phyloP scores from a whole-genome alignment of 2,888 invertebrate species.

The Cryptus armator region DNA sequence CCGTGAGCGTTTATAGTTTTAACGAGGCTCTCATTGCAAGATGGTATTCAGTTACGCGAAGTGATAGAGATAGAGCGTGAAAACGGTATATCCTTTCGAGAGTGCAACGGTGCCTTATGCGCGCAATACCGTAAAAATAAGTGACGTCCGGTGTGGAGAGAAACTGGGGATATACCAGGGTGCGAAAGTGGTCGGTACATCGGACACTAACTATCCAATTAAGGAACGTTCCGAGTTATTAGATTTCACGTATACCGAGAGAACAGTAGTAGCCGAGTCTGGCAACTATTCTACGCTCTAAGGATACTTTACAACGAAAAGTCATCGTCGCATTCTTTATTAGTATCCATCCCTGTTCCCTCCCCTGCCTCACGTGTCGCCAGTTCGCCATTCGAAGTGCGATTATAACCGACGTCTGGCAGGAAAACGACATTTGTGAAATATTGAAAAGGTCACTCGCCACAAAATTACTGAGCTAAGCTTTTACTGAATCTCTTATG shows the following conservation, averaged over 20 bases:
- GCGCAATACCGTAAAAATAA: slow-evolving; percentile 76
- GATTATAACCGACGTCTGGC: not conserved
- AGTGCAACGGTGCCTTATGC: slow-evolving; percentile 31
- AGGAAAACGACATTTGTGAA: slow-evolving; percentile 1
- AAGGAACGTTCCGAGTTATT: slow-evolving; percentile 77
- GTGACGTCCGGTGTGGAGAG: slow-evolving; percentile 50
- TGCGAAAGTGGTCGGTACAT: slow-evolving; percentile 57
- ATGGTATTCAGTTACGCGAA: slow-evolving; percentile 68
- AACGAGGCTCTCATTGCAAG: slow-evolving; percentile 67
- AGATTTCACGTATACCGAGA: slow-evolving; percentile 66
- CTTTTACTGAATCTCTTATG: not conserved
- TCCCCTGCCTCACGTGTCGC: not conserved
- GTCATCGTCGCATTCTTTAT: slow-evolving; percentile 62
- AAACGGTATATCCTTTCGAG: slow-evolving; percentile 9
- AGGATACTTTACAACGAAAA: slow-evolving; percentile 15
- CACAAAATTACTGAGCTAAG: not conserved
- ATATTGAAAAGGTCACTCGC: slow-evolving; percentile 14
- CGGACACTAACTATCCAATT: slow-evolving; percentile 80
- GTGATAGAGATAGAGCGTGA: slow-evolving; percentile 6
- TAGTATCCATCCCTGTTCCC: not conserved
- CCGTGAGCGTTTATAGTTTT: slow-evolving; percentile 53
- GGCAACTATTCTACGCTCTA: slow-evolving; percentile 45
- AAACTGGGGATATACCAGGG: slow-evolving; percentile 30
- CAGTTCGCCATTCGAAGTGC: not conserved
- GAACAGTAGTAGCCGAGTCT: not conserved